These are phyloP conservation scores for Chionoecetes opilio DNA, from an alignment of 1,140 invertebrate genomes.

Conservation along the genomic window DNA sequence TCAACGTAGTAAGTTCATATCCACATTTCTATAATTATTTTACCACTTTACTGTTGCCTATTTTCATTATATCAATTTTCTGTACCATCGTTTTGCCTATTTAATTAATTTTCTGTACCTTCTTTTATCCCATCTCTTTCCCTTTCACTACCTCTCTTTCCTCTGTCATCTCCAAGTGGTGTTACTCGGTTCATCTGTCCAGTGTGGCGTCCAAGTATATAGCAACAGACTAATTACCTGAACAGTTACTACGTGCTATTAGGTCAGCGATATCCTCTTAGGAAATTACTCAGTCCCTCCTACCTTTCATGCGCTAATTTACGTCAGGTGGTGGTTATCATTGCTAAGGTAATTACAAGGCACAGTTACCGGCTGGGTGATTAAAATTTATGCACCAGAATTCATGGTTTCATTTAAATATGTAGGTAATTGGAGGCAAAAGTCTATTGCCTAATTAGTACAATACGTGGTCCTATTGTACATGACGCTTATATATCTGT, in stretches of 20 bases:
- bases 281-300: not conserved
- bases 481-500: no score
- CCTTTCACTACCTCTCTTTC: not conserved
- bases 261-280: not conserved
- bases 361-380: not conserved
- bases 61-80: not conserved
- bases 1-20: no score
- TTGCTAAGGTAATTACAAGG: not conserved
- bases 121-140: not conserved
- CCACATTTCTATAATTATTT: no score
- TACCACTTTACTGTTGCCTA: no score
- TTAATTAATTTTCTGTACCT: no score
- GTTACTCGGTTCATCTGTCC: not conserved
- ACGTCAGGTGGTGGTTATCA: not conserved
- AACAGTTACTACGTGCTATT: not conserved
- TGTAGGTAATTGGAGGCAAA: not conserved
- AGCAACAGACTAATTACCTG: not conserved
- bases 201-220: not conserved
- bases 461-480: no score
- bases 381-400: not conserved
- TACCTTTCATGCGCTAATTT: constrained; percentile 7
- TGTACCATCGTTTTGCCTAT: not conserved
- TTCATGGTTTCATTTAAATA: not conserved
- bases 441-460: not conserved
- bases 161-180: not conserved